Conservation (phyloP, 2,113 vertebrate genomes). For the Lasiurus borealis region DNA sequence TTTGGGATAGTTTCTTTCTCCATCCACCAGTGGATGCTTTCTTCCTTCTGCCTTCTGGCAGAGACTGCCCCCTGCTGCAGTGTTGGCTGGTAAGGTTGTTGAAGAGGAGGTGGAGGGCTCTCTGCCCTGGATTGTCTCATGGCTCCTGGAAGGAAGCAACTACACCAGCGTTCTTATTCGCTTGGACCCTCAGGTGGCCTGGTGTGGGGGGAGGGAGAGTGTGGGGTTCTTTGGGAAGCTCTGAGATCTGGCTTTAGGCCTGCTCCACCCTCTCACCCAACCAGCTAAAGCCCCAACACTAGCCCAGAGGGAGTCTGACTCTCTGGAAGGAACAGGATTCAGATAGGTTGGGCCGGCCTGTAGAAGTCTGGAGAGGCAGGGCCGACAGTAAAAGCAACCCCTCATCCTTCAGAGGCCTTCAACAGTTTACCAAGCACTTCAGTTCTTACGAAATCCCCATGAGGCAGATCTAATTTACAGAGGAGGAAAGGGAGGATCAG, state of each 20-base stretch:
- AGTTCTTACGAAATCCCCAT: not conserved
- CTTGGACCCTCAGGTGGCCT: no score
- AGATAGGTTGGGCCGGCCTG: not conserved
- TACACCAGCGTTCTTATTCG: no score
- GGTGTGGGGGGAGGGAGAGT: not conserved
- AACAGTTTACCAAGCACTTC: not conserved
- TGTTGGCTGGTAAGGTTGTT: conserved; percentile 62
- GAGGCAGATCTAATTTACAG: not conserved
- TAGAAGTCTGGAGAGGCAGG: fast-evolving
- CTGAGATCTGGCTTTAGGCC: not conserved
- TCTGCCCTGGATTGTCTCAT: conserved; percentile 79
- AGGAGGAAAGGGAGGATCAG: not conserved
- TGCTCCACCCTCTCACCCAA: not conserved
- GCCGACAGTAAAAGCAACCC: not conserved
- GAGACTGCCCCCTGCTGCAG: conserved; percentile 80
- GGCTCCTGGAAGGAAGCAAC: conserved; percentile 84
- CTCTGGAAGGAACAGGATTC: not conserved
- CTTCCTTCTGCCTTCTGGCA: not conserved
- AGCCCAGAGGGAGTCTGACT: not conserved
- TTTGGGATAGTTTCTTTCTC: not conserved
- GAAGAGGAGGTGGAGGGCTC: no score
- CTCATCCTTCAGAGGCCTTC: not conserved
- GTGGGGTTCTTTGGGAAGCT: not conserved
- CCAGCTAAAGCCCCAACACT: not conserved
- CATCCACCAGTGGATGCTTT: not conserved